Evolutionary conservation across 2,113 vertebrate species (phyloP).

Genomic region (Oreamnos americanus): DNA sequence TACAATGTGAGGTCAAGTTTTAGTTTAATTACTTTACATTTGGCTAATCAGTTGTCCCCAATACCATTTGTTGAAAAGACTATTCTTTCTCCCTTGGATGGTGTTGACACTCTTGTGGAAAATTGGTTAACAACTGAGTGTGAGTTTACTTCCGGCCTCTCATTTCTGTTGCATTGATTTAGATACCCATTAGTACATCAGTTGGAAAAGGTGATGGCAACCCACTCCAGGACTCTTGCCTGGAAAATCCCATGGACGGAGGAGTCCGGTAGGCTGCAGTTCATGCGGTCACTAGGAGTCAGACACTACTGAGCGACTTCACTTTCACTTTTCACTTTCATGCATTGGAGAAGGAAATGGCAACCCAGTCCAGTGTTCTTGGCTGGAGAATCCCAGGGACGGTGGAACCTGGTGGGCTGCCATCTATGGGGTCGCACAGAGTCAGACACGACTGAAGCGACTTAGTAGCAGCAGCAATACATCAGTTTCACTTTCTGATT

Average conservation of each 20-base stretch:
- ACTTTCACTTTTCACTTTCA: background rate
- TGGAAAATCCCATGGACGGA: background rate
- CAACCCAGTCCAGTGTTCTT: background rate
- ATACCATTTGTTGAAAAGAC: background rate
- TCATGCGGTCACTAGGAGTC: background rate
- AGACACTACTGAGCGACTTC: rapidly evolving
- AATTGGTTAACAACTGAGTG: background rate
- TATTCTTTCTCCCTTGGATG: background rate
- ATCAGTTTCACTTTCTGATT: background rate
- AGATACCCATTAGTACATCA: background rate
- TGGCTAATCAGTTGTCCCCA: background rate
- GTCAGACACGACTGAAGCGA: background rate
- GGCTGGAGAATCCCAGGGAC: background rate
- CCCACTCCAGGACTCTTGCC: background rate
- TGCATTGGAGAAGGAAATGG: background rate
- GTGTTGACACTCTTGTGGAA: background rate
- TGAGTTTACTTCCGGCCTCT: background rate
- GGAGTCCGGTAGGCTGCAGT: background rate
- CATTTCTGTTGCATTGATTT: background rate
- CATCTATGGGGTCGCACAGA: background rate
- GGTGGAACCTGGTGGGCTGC: rapidly evolving
- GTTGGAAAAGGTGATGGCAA: background rate
- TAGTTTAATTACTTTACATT: background rate
- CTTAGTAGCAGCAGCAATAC: background rate
- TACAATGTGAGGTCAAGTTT: background rate